Base-by-base conservation (phyloP, 2,113 vertebrate species). In the Anolis sagrei region DNA sequence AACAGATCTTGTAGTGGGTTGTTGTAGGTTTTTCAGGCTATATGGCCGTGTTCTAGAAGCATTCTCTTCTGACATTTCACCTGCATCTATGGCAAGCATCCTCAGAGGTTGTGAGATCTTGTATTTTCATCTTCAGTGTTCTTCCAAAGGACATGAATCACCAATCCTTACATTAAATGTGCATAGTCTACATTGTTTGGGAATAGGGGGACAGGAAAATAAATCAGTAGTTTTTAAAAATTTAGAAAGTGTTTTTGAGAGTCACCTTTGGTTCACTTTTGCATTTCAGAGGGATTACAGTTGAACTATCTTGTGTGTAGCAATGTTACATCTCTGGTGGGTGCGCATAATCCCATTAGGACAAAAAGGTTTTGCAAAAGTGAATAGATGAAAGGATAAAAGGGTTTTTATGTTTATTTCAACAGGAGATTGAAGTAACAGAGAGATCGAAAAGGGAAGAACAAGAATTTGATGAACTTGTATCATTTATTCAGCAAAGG, bases 401-500 rank as follows among this genome's bases (percentile, higher is more conserved):
- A 64, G 39, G 14, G 90, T 90, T 85, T 51, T 82, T 84, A 87
- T 87, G 32, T 88, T 62, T 89, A 73, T 87, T 88, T 87, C 85
- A 93, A 77, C 91, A 99, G 98, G 98, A 97, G 95, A 93, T 97
- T 86, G 98, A 98, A 88, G 95, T 91, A 58, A 96, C 95, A 92
- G 97, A 97, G 76, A 97, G 88, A 86, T 97, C 97, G 74, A 96
- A 95, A 39, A 97, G 95, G 82, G 98, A 98, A 62, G 98, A 98
- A 89, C 95, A 97, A 62, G 97, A 97, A 72, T 96, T 97, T 97
- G 97, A 97, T 92, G 97, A 95, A 86, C 95, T 99, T 87, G 97
- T 99, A 83, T 97, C 98, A 91, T 98, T 99, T 95, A 98, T 99
- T 92, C 98, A 99, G 91, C 98, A 98, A 93, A 97, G 98, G 92